Evolutionary conservation across 2,113 vertebrate genomes (phyloP).

Genomic region (Peromyscus maniculatus): DNA sequence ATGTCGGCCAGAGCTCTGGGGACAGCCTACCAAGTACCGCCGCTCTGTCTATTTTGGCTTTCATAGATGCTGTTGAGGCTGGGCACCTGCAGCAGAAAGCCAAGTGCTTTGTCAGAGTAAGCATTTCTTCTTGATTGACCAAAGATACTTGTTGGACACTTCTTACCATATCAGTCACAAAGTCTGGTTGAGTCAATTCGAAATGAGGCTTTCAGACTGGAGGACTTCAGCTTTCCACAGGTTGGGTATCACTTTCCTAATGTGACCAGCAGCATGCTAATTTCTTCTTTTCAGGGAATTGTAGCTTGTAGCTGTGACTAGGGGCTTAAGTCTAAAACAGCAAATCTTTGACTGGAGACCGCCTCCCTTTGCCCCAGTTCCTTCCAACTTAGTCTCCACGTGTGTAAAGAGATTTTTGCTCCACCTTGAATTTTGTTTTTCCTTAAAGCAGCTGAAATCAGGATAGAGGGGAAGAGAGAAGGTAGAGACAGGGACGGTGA

Average conservation of each 20-base stretch:
- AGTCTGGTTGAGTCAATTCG: background rate
- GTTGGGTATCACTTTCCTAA: background rate
- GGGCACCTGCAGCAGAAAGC: background rate
- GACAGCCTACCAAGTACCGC: background rate
- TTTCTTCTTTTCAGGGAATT: background rate
- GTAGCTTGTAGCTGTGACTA: background rate
- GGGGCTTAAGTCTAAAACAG: background rate
- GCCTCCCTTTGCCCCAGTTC: background rate
- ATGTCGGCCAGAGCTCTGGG: background rate
- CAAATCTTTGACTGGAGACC: background rate
- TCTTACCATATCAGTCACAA: constrained; percentile 18
- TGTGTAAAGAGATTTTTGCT: constrained; percentile 5
- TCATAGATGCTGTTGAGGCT: background rate
- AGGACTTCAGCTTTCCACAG: background rate
- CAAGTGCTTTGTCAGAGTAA: background rate
- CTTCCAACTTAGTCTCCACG: background rate
- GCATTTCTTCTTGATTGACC: background rate
- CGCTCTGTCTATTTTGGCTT: background rate
- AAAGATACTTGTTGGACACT: background rate
- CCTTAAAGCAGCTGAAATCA: background rate
- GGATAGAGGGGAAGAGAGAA: background rate
- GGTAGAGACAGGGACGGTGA: background rate
- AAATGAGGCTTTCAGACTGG: background rate
- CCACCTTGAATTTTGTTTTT: background rate
- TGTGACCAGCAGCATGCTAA: background rate